Conservation (phyloP, 1,140 invertebrate genomes). For the Cydia splendana region DNA sequence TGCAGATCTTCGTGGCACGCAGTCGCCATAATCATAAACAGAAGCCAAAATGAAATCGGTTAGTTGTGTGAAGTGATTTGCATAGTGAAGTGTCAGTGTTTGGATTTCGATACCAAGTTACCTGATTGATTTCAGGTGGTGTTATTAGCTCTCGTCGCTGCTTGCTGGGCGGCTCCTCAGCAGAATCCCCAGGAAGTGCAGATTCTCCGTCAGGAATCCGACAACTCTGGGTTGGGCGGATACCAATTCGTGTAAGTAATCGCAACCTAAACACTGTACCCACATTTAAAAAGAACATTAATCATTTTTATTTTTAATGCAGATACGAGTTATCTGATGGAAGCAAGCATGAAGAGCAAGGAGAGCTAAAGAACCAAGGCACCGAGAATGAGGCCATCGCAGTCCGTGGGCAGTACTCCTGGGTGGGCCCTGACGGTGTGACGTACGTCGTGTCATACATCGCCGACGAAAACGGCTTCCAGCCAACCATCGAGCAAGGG, state of each 20-base stretch:
- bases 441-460: slow-evolving; percentile 84
- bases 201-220: slow-evolving; percentile 73
- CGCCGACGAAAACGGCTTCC: slow-evolving; percentile 89
- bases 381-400: slow-evolving; percentile 55
- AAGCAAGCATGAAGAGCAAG: slow-evolving; percentile 77
- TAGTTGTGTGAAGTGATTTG: slow-evolving; percentile 53
- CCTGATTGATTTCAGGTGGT: slow-evolving; percentile 63
- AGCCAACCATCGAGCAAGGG: slow-evolving; percentile 80
- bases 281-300: slow-evolving; percentile 24
- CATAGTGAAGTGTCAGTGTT: slow-evolving; percentile 34
- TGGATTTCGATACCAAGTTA: slow-evolving; percentile 33
- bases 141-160: slow-evolving; percentile 54
- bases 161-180: slow-evolving; percentile 61
- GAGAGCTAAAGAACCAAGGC: slow-evolving; percentile 78
- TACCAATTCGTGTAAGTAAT: slow-evolving; percentile 73
- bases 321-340: slow-evolving; percentile 78
- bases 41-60: slow-evolving; percentile 71
- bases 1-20: slow-evolving; percentile 57
- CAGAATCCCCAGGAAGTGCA: slow-evolving; percentile 74
- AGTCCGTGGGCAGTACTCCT: slow-evolving; percentile 75
- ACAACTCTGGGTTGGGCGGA: slow-evolving; percentile 61
- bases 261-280: not conserved
- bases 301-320: slow-evolving; percentile 36
- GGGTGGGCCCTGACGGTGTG: slow-evolving; percentile 81
- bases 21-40: slow-evolving; percentile 49